Conservation (phyloP, 2,113 vertebrate genomes). For the Butastur rufipennis region DNA sequence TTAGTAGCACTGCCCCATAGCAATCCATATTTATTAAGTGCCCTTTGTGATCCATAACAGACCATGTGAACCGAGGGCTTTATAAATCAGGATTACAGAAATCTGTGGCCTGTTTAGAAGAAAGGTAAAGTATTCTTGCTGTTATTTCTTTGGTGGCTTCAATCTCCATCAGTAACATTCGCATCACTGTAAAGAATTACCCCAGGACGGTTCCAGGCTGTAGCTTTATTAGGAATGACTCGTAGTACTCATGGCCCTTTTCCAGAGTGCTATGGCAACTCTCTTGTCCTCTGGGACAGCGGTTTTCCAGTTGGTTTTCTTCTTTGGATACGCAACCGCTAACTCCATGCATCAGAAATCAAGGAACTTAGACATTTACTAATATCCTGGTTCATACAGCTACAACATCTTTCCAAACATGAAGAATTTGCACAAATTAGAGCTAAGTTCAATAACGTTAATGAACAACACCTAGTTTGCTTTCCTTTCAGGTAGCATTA, state of each 20-base stretch:
- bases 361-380: not conserved
- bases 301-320: not conserved
- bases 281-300: not conserved
- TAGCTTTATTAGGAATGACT: not conserved
- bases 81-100: not conserved
- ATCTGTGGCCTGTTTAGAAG: not conserved
- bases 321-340: not conserved
- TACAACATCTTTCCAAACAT: not conserved
- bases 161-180: not conserved
- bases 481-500: not conserved
- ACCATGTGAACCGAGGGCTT: not conserved
- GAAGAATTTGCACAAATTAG: not conserved
- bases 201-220: not conserved
- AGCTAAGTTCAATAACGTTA: not conserved
- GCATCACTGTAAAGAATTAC: not conserved
- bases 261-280: not conserved
- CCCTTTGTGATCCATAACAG: not conserved
- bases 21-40: not conserved
- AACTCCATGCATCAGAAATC: not conserved
- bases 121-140: not conserved
- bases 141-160: not conserved
- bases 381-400: not conserved
- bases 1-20: not conserved
- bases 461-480: not conserved
- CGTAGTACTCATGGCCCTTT: rapidly evolving